Conservation (phyloP, 2,113 vertebrate species). For the Vicugna pacos region DNA sequence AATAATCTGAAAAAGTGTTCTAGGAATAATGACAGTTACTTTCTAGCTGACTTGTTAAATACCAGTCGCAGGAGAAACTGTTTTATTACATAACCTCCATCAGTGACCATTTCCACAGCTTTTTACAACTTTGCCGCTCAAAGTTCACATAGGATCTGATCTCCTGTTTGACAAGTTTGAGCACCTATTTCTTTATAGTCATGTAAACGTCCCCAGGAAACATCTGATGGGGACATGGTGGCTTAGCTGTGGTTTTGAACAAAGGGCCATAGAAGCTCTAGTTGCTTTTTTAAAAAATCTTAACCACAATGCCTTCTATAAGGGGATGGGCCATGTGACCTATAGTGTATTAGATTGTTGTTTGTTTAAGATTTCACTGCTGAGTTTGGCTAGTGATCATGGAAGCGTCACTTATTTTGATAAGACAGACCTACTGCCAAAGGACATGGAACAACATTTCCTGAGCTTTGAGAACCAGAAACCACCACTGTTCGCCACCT, state of each 20-base stretch:
- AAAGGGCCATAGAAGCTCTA: not conserved
- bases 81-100: not conserved
- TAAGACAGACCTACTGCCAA: conserved; percentile 55
- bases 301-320: not conserved
- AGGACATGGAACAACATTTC: conserved; percentile 79
- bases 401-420: conserved; percentile 60
- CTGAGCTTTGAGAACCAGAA: conserved; percentile 63
- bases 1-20: not conserved
- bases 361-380: conserved; percentile 66
- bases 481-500: not conserved
- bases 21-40: not conserved
- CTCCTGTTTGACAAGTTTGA: not conserved
- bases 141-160: not conserved
- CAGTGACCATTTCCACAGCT: not conserved
- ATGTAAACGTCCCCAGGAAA: conserved; percentile 37
- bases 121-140: not conserved
- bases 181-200: not conserved
- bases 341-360: conserved; percentile 40
- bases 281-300: not conserved
- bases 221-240: not conserved
- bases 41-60: not conserved
- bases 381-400: conserved; percentile 33
- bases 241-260: not conserved
- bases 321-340: not conserved
- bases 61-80: conserved; percentile 30